Evolutionary conservation across 2,113 vertebrate species (phyloP), one percentile per base, ranked within the genome.

Genomic region (Corythornis cristatus): DNA sequence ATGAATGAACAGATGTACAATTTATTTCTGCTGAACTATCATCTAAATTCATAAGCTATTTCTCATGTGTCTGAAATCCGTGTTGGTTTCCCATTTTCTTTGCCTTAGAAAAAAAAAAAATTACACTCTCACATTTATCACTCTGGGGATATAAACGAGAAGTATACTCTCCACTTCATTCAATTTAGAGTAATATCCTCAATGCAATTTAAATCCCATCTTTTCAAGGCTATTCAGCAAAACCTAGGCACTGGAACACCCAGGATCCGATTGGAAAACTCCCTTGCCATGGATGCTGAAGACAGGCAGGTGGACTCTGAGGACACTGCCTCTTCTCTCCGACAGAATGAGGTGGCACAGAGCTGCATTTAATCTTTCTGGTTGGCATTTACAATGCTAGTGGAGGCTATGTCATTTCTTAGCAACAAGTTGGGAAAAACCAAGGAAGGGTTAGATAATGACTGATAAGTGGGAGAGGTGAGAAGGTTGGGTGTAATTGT

Each of bases 1-100:
- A 98, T 97, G 98, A 98, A 98, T 98, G 97, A 98, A 98, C 97
- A 98, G 97, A 98, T 98, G 98, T 98, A 98, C 97, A 96, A 96
- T 98, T 97, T 98, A 98, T 97, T 97, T 97, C 96, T 96, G 94
- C 97, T 96, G 93, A 97, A 90, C 93, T 91, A 96, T 95, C 97
- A 98, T 98, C 97, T 98, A 97, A 98, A 98, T 98, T 98, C 98
- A 98, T 98, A 98, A 98, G 97, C 95, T 97, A 96, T 97, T 97
- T 98, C 98, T 98, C 98, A 98, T 97, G 97, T 97, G 96, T 94
- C 97, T 98, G 96, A 97, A 97, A 97, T 96, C 93, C 74, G 1
- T 65, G 90, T 96, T 97, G 97, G 90, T 93, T 97, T 98, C 97
- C 96, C 96, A 96, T 98, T 98, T 98, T 96, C 96, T 97, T 96